Conservation (phyloP, 2,888 invertebrate species). For the Diploptera punctata region DNA sequence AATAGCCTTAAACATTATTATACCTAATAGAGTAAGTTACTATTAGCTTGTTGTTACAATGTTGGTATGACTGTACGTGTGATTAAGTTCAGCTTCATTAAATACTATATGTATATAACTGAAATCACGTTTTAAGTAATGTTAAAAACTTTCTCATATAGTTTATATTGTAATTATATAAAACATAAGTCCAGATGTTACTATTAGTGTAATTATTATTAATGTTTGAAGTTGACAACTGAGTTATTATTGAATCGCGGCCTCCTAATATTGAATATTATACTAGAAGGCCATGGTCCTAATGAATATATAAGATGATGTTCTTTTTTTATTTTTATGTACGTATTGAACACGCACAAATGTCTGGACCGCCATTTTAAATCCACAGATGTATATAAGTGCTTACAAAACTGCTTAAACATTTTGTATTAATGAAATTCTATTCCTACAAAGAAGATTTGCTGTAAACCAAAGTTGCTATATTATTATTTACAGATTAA, state of each 20-base stretch:
- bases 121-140: slow-evolving; percentile 2
- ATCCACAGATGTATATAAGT: too few relatives aligned
- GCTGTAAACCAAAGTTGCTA: too few relatives aligned
- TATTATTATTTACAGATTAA: too few relatives aligned
- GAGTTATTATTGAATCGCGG: too few relatives aligned
- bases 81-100: neutral
- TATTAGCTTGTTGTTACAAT: neutral
- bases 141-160: slow-evolving; percentile 1
- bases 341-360: neutral
- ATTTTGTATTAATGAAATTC: too few relatives aligned
- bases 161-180: slow-evolving; percentile 5
- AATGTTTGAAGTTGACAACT: neutral
- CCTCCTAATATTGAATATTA: too few relatives aligned
- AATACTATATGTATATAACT: neutral
- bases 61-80: neutral
- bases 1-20: neutral
- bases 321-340: too few relatives aligned
- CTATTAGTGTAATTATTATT: neutral
- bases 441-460: too few relatives aligned
- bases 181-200: neutral
- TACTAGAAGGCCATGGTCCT: too few relatives aligned
- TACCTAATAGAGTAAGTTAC: neutral
- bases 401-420: too few relatives aligned
- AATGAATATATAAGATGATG: too few relatives aligned
- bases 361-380: slow-evolving; percentile 7